These are phyloP conservation scores for Halisarca cf. caerulea DNA, from an alignment of 37 sponge, comb jelly and placozoan genomes.

Conservation along the genomic window DNA sequence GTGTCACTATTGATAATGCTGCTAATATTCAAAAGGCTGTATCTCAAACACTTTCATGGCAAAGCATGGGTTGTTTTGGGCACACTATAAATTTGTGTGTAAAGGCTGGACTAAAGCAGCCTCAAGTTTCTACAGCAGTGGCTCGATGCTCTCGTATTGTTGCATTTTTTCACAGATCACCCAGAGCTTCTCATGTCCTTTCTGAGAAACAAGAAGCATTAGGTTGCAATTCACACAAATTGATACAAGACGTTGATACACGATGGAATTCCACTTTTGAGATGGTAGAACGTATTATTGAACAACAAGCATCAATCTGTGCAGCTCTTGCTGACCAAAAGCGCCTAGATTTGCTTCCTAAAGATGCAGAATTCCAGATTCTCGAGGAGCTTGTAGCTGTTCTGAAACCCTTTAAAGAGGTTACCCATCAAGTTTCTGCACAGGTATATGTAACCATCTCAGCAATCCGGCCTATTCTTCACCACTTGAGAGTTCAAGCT, in stretches of 20 bases:
- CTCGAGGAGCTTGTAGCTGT: conserved; percentile 18
- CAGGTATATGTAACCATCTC: conserved; percentile 50
- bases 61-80: too few species aligned
- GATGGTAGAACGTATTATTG: conserved; percentile 24
- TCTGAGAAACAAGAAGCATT: too few species aligned
- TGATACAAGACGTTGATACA: conserved; percentile 41
- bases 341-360: conserved; percentile 36
- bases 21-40: too few species aligned
- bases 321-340: conserved; percentile 32
- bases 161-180: too few species aligned
- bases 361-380: conserved; percentile 16
- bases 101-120: too few species aligned
- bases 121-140: too few species aligned
- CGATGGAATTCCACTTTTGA: conserved; percentile 49
- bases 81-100: too few species aligned
- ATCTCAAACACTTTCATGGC: too few species aligned
- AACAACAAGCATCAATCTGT: conserved; percentile 36
- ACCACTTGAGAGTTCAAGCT: too few species aligned
- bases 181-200: too few species aligned
- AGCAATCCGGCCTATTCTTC: conserved; percentile 27
- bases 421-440: conserved; percentile 27
- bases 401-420: conserved; percentile 30
- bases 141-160: too few species aligned
- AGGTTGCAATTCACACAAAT: not conserved
- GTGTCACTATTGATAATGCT: too few species aligned